These are phyloP conservation scores for Xylophagus ater DNA, from an alignment of 2,888 invertebrate genomes.

Conservation along the genomic window DNA sequence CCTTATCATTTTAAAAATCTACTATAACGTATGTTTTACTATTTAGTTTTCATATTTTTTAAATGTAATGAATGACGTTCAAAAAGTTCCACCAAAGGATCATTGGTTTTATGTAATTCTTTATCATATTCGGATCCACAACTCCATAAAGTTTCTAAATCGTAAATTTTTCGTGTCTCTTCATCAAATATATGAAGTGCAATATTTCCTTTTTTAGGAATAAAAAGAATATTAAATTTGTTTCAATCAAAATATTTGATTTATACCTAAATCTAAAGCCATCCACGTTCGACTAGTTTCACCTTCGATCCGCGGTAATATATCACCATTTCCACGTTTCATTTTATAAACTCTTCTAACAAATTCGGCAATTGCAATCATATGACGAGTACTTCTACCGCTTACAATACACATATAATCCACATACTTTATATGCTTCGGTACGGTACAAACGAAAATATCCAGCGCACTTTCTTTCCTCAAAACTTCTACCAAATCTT, in stretches of 20 bases:
- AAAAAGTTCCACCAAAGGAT: slow-evolving; percentile 51
- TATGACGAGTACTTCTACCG: slow-evolving; percentile 61
- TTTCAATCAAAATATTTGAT: slow-evolving; percentile 3
- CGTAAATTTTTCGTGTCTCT: slow-evolving; percentile 58
- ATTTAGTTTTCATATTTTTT: too few relatives aligned
- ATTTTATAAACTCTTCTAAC: slow-evolving; percentile 65
- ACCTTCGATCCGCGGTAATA: slow-evolving; percentile 67
- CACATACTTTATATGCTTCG: slow-evolving; percentile 64
- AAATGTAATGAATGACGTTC: slow-evolving; percentile 56
- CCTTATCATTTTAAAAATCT: too few relatives aligned
- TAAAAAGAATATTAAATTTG: neutral
- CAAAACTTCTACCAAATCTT: slow-evolving; percentile 68
- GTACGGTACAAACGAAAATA: slow-evolving; percentile 69
- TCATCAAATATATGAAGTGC: slow-evolving; percentile 77
- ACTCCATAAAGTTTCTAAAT: slow-evolving; percentile 85
- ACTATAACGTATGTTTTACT: too few relatives aligned
- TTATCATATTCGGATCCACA: slow-evolving; percentile 73
- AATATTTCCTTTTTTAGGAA: slow-evolving; percentile 70
- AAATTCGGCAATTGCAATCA: slow-evolving; percentile 62
- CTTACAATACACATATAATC: slow-evolving; percentile 75
- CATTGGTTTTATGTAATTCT: slow-evolving; percentile 48
- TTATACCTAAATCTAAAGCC: slow-evolving; percentile 75
- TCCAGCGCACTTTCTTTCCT: slow-evolving; percentile 65
- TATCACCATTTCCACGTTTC: slow-evolving; percentile 51
- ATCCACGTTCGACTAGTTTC: slow-evolving; percentile 69